These are phyloP conservation scores for Perca fluviatilis DNA, from an alignment of 2,113 vertebrate species.

Conservation along the genomic window DNA sequence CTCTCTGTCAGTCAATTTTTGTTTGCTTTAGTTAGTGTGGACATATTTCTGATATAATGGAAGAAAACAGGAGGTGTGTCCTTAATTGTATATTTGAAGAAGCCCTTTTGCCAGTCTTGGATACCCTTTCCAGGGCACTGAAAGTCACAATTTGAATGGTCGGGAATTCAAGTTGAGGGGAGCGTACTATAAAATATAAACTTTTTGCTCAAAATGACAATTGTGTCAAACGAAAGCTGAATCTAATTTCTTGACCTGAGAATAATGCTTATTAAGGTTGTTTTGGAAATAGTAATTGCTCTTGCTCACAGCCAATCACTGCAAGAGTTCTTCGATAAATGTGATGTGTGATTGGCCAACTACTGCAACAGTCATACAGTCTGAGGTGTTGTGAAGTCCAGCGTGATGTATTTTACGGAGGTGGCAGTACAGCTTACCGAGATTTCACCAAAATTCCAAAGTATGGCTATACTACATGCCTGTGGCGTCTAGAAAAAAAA, in stretches of 20 bases:
- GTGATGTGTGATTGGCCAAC: too few species aligned
- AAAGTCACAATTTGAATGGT: conserved; percentile 1
- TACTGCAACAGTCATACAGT: too few species aligned
- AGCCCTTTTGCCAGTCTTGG: neutral
- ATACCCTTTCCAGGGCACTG: neutral
- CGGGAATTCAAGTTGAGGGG: neutral
- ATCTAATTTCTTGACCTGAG: conserved; percentile 16
- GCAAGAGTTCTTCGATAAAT: too few species aligned
- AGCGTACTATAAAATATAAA: neutral
- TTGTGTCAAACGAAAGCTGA: neutral
- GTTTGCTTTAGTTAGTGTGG: neutral
- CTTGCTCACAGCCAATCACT: neutral
- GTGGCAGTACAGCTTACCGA: too few species aligned
- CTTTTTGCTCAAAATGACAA: neutral
- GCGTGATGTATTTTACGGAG: too few species aligned
- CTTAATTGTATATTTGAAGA: conserved; percentile 18
- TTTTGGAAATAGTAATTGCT: conserved; percentile 8
- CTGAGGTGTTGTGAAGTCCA: too few species aligned
- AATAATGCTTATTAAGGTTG: neutral
- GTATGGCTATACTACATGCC: too few species aligned
- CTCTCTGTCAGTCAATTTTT: neutral
- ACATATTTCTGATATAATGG: neutral
- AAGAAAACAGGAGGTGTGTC: neutral
- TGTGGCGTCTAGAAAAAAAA: too few species aligned
- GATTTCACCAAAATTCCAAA: too few species aligned